Evolutionary conservation across 2,797 vertebrate genomes (phyloP).

Genomic region (Numenius phaeopus): DNA sequence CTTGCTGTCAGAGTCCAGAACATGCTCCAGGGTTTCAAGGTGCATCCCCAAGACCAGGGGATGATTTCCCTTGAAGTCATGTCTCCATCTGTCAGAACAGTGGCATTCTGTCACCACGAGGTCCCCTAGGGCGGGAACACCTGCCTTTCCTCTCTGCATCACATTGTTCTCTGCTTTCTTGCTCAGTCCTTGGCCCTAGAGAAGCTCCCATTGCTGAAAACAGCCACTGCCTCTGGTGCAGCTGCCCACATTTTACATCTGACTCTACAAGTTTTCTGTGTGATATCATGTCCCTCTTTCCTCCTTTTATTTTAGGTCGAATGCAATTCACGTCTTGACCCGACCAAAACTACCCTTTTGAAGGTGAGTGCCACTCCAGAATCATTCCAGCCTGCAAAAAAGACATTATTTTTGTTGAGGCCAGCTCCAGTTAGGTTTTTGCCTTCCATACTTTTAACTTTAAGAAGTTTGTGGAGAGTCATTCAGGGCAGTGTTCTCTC

Average conservation of each 20-base stretch:
- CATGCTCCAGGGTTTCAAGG: neutral
- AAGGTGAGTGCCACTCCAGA: constrained; percentile 82
- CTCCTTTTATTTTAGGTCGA: constrained; percentile 86
- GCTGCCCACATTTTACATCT: neutral
- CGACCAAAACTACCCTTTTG: constrained; percentile 92
- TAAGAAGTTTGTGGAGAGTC: neutral
- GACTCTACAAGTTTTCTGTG: neutral
- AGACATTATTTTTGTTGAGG: neutral
- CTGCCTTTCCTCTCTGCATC: neutral
- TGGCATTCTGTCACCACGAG: neutral
- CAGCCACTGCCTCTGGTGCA: neutral
- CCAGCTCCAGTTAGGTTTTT: neutral
- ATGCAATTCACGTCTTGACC: constrained; percentile 95
- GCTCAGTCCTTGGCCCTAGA: neutral
- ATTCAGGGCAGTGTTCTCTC: neutral
- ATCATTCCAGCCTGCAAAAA: neutral
- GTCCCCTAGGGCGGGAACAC: neutral
- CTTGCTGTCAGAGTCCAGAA: neutral
- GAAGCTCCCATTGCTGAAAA: neutral
- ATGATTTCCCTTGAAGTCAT: neutral
- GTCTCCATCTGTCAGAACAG: neutral
- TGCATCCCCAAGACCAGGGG: neutral
- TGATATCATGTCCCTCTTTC: neutral
- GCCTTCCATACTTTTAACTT: neutral
- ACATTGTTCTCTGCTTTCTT: neutral